Conservation (phyloP, 2,113 vertebrate genomes). For the Australoheros scitulus region DNA sequence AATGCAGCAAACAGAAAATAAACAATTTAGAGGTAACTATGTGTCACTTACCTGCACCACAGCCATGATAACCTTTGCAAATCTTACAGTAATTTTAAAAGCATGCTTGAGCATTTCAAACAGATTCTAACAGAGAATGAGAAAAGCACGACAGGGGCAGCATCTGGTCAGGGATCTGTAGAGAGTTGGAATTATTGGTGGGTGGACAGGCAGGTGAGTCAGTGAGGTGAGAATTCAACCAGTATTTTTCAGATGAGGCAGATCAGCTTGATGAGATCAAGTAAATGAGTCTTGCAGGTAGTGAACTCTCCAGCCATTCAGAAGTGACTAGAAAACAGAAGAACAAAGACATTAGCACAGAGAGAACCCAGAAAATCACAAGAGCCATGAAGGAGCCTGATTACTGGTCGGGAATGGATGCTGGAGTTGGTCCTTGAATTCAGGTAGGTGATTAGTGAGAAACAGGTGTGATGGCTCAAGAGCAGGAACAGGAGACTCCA, state of each 20-base stretch:
- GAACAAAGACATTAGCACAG: not conserved
- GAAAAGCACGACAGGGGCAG: too few relatives aligned
- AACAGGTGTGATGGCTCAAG: not conserved
- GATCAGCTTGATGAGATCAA: not conserved
- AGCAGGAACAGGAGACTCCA: too few relatives aligned
- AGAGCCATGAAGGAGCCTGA: too few relatives aligned
- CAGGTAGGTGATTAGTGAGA: not conserved
- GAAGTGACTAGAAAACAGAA: not conserved
- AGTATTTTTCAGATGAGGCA: too few relatives aligned
- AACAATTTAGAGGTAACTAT: not conserved
- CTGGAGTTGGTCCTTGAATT: not conserved
- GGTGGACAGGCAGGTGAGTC: too few relatives aligned
- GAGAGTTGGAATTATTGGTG: too few relatives aligned
- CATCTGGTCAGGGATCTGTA: too few relatives aligned
- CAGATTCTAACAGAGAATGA: not conserved
- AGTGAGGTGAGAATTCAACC: too few relatives aligned
- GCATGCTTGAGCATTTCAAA: not conserved
- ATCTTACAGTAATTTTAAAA: slow-evolving; percentile 14
- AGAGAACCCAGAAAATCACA: too few relatives aligned
- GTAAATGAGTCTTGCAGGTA: not conserved
- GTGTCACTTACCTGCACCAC: not conserved
- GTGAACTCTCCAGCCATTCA: not conserved
- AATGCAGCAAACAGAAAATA: not conserved
- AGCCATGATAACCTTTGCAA: not conserved
- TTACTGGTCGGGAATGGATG: not conserved